Evolutionary conservation across 1,140 invertebrate species (phyloP).

Genomic region (Euschistus heros): DNA sequence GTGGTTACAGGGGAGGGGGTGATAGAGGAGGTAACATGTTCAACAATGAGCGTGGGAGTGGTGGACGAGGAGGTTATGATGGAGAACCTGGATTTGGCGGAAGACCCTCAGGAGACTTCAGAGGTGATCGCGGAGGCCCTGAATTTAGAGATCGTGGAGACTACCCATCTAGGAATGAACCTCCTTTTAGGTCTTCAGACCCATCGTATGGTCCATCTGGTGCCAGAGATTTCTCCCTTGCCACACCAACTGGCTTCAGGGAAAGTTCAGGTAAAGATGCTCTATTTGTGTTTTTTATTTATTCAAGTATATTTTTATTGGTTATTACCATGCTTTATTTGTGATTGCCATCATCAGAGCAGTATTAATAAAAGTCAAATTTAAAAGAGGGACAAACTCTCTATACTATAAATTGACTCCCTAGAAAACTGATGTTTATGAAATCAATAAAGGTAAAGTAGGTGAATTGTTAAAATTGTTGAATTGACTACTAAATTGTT

Average conservation of each 20-base stretch:
- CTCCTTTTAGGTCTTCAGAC: not conserved
- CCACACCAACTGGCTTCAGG: conserved; percentile 20
- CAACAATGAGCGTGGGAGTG: conserved; percentile 12
- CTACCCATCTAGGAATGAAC: not conserved
- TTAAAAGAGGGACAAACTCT: too few species aligned
- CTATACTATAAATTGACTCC: too few species aligned
- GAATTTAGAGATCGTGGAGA: conserved; percentile 26
- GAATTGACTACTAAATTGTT: too few species aligned
- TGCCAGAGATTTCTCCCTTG: conserved; percentile 11
- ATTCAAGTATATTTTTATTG: not conserved
- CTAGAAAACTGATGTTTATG: too few species aligned
- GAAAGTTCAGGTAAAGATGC: conserved; percentile 22
- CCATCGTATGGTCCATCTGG: not conserved
- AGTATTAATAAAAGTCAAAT: too few species aligned
- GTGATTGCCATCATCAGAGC: too few species aligned
- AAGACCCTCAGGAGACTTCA: conserved; percentile 1
- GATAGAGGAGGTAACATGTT: conserved; percentile 26
- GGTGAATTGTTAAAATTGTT: too few species aligned
- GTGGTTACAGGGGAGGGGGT: conserved; percentile 25
- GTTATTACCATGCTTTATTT: too few species aligned
- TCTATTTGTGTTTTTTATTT: not conserved
- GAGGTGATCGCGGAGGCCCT: conserved; percentile 29
- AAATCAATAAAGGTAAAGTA: too few species aligned
- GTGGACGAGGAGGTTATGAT: conserved; percentile 13
- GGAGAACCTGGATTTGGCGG: conserved; percentile 33